These are phyloP conservation scores for Cotesia vestalis DNA, from an alignment of 1,140 invertebrate species.

Conservation along the genomic window DNA sequence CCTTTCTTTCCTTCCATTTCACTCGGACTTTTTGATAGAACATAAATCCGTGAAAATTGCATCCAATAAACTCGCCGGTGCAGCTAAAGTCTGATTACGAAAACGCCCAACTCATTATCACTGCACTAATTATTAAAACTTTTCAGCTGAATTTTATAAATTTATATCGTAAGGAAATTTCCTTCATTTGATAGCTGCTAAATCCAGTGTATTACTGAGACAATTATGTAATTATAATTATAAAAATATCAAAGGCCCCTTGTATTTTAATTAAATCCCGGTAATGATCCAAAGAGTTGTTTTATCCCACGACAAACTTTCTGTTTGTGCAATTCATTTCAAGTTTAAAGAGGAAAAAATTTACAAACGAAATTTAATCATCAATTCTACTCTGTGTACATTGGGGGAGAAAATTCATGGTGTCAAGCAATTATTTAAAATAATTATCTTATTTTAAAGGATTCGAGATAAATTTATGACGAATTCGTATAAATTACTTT, in stretches of 20 bases:
- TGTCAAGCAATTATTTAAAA: no score
- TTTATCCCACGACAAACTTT: neutral
- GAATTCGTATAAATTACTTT: no score
- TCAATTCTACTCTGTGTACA: no score
- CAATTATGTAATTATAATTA: neutral
- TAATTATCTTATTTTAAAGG: no score
- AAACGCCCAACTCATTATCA: neutral
- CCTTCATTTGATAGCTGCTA: no score
- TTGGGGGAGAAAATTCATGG: no score
- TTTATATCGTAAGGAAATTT: no score
- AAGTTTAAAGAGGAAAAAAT: neutral
- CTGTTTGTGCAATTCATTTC: neutral
- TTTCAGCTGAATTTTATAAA: no score
- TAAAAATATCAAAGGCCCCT: conserved; percentile 47
- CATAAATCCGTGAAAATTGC: conserved; percentile 36
- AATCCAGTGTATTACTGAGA: neutral
- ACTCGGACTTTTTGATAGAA: conserved; percentile 30
- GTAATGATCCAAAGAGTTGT: conserved; percentile 53
- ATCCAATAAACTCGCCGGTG: neutral
- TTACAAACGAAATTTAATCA: no score
- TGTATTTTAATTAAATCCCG: conserved; percentile 52
- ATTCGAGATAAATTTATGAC: no score
- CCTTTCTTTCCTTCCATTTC: conserved; percentile 8
- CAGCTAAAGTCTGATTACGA: conserved; percentile 18
- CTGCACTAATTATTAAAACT: no score